Evolutionary conservation across 2,888 invertebrate species (phyloP).

Genomic region (Eupithecia tripunctaria): DNA sequence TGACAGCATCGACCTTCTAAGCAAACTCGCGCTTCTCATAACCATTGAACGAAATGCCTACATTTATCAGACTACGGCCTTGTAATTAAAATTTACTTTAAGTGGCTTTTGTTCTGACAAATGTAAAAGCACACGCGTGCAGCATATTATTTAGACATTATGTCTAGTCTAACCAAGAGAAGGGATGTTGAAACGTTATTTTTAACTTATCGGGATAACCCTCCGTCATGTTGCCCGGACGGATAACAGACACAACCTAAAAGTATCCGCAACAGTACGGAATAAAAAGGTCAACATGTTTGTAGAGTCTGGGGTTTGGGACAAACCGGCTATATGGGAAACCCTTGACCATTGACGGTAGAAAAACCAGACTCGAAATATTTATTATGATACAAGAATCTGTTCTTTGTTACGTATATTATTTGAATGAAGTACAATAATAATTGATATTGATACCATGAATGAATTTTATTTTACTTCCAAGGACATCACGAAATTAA

Average conservation of each 20-base stretch:
- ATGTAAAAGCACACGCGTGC: background rate
- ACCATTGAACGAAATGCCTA: slow-evolving; percentile 32
- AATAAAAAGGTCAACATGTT: slow-evolving; percentile 7
- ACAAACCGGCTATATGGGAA: slow-evolving; percentile 20
- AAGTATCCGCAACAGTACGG: background rate
- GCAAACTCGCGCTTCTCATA: slow-evolving; percentile 38
- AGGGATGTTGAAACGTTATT: slow-evolving; percentile 5
- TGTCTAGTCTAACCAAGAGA: background rate
- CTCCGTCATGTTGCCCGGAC: slow-evolving; percentile 4
- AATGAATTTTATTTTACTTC: background rate
- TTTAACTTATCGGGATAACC: background rate
- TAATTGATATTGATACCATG: background rate
- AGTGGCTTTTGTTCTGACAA: background rate
- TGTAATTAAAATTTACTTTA: background rate
- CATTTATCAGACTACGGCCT: slow-evolving; percentile 17
- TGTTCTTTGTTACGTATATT: background rate
- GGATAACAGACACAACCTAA: slow-evolving; percentile 7
- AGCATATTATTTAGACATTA: background rate
- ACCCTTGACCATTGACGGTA: slow-evolving; percentile 8
- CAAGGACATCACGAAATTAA: background rate
- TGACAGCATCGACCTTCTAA: slow-evolving; percentile 69
- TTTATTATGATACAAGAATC: background rate
- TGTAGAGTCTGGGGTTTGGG: slow-evolving; percentile 3
- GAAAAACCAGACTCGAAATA: background rate
- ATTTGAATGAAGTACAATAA: slow-evolving; percentile 1